Evolutionary conservation across 2,113 vertebrate species (phyloP), one percentile per base, ranked within the genome.

Genomic region (Pseudopodoces humilis): DNA sequence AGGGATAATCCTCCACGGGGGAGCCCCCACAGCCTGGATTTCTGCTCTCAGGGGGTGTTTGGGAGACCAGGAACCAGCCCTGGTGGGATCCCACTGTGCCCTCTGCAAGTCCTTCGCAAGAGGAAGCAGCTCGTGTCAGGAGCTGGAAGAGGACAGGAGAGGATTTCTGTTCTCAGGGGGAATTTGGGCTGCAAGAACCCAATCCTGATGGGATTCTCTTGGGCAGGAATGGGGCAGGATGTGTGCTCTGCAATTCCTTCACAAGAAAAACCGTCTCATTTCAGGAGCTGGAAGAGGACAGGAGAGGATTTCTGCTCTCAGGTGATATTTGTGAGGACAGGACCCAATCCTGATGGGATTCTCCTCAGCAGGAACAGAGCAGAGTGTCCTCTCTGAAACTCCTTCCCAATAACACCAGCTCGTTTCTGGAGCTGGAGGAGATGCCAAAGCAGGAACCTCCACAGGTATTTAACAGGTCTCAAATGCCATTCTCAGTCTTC

Each of bases 11-110:
- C 67, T 55, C 20, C 52, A 2, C 0, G 6, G 49, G 30, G 37
- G 27, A 85, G 67, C 3, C 43, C 59, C 65, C 62, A 7, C 35
- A 6, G 71, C 6, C 71, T 18, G 46, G 15, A 25, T 6, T 17
- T 3, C 69, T 59, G 56, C 69, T 69, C 64, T 11, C 7, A 0
- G 11, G 6, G 20, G 16, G 5, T 1, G 0, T 33, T 25, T 63
- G 59, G 16, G 64, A 63, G 31, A 2, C 3, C 16, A 15, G 28
- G 3, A 41, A 13, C 19, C 14, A 4, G 27, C 5, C 44, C 59
- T 13, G 6, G 3, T 23, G 35, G 68, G 39, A 35, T 28, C 13
- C 62, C 50, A 22, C 52, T 79, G 53, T 33, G 53, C 13, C 55
- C 55, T 56, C 55, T 56, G n/a, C 22, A 59, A 24, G 16, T 11